Percentiles rank a stretch among this genome's conserved stretches.
Evolutionary conservation across 1,140 invertebrate species (phyloP).

Genomic region (Gonioctena quinquepunctata): DNA sequence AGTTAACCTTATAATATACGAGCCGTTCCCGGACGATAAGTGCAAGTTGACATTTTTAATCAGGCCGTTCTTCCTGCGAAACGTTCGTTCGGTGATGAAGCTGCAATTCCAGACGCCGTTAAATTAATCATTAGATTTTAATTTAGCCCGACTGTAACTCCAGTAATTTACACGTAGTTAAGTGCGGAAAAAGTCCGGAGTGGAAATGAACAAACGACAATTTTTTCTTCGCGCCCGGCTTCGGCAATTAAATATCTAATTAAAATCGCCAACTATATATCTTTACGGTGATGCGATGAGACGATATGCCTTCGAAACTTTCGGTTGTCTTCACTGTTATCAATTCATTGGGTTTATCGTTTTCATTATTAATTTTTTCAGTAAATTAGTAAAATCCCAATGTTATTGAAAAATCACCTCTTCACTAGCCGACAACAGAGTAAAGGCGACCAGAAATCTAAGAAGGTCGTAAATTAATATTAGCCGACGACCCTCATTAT

Average conservation of each 20-base stretch:
- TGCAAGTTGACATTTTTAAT: slow-evolving; percentile 23
- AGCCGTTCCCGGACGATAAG: slow-evolving; percentile 17
- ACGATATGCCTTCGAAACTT: too few species aligned
- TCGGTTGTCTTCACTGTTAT: too few species aligned
- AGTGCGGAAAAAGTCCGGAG: slow-evolving; percentile 34
- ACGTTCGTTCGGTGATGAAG: slow-evolving; percentile 26
- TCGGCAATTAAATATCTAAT: slow-evolving; percentile 46
- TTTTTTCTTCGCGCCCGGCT: slow-evolving; percentile 33
- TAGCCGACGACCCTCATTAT: too few species aligned
- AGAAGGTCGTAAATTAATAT: too few species aligned
- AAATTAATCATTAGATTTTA: slow-evolving; percentile 48
- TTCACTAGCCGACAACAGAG: too few species aligned
- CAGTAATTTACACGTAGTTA: slow-evolving; percentile 46
- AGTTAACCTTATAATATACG: slow-evolving; percentile 22
- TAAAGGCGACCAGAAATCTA: too few species aligned
- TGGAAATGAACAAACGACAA: slow-evolving; percentile 38
- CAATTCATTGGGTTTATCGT: neutral
- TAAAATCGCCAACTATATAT: slow-evolving; percentile 44
- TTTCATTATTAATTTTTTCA: neutral
- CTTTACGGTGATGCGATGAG: neutral
- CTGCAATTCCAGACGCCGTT: slow-evolving; percentile 33
- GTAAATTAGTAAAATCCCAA: too few species aligned
- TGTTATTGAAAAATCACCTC: too few species aligned
- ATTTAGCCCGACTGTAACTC: slow-evolving; percentile 36
- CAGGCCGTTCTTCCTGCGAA: slow-evolving; percentile 20